These are phyloP conservation scores for Sebastes steindachneri DNA, from an alignment of 2,797 vertebrate species.

Conservation along the genomic window DNA sequence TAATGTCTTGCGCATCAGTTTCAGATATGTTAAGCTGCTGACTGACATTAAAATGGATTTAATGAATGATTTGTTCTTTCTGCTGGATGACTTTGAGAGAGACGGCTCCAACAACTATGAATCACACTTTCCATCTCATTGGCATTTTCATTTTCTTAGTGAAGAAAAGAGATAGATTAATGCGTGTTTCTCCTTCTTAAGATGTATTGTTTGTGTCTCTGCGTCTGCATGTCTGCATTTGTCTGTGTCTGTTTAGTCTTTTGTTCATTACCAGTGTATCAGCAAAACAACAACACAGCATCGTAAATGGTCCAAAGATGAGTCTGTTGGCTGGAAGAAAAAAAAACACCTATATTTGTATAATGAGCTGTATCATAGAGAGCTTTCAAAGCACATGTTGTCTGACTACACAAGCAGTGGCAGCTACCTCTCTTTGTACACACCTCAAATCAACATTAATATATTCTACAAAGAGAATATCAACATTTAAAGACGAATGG, in stretches of 20 bases:
- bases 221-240: background rate
- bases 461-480: background rate
- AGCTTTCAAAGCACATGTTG: background rate
- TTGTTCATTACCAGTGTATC: background rate
- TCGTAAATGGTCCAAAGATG: background rate
- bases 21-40: background rate
- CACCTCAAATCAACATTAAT: too few species aligned
- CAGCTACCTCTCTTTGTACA: background rate
- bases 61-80: conserved; percentile 10
- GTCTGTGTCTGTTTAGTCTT: conserved; percentile 4
- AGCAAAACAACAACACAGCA: background rate
- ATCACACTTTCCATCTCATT: conserved; percentile 9
- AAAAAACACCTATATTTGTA: background rate
- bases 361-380: conserved; percentile 3
- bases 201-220: background rate
- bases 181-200: background rate
- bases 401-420: background rate
- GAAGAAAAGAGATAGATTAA: background rate
- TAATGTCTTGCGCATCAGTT: background rate
- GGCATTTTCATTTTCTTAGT: conserved; percentile 19
- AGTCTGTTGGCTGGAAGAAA: background rate
- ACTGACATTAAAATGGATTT: background rate
- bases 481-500: background rate
- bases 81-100: conserved; percentile 1
- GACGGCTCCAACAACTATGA: background rate